Base-by-base conservation (phyloP, 2,113 vertebrate genomes). In the Callochromis pleurospilus region DNA sequence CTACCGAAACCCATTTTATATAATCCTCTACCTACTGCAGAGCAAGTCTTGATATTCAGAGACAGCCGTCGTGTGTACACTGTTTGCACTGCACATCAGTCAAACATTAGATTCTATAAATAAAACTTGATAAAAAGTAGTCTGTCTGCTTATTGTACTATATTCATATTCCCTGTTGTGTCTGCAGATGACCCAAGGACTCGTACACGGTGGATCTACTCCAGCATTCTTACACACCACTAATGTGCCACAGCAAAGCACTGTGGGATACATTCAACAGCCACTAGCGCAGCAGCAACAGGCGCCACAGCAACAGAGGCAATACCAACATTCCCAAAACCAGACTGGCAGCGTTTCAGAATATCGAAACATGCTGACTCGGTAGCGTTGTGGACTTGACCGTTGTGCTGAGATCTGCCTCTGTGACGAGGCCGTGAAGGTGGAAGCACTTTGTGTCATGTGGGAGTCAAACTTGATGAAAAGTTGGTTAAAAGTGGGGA, bases 311-410 rank as follows among this genome's bases (percentile, higher is more conserved):
- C 88, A 95, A 60, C 92, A 91, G 12, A 85, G 94, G 88, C 8
- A 89, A 0, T 96, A 96, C 80, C 92, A 94, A 89, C 96, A 96
- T 94, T 94, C 95, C 91, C 97, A 97, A 88, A 95, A 91, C 89
- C 94, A 93, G 85, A 90, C 91, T 31, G 95, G 96, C 93, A 96
- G 94, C 86, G 94, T 97, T 83, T 94, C 96, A 0, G 96, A 96
- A 93, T 94, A 96, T 85, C 85, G 96, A 0, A 97, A 97, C 92
- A 96, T 98, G 96, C 94, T 97, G 88, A 97, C 97, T 17, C 96
- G 95, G 94, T 97, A 97, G 94, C 95, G 54, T 56, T 33, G 14
- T 14, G 62, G 62, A 85, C 89, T n/a, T 24, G 2, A 62, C 60
- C 3, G 24, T 73, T 47, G 82, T 54, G 47, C 83, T 5, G 79